Evolutionary conservation across 2,113 vertebrate genomes (phyloP), one percentile per base, ranked within the genome.

Genomic region (Hyla sarda): DNA sequence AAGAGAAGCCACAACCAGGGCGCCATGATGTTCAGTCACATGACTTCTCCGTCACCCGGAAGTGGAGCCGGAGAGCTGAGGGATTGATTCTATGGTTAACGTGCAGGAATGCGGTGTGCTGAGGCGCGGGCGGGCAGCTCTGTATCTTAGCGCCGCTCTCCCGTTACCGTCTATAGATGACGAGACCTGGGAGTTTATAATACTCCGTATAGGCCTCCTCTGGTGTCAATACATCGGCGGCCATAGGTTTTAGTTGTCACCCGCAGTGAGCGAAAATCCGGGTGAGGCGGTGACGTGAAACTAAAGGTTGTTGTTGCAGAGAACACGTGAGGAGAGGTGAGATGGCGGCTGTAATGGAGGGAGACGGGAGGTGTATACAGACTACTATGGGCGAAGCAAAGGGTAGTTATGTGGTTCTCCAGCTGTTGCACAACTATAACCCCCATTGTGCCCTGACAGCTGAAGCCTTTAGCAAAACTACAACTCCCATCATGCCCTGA

Each of bases 41-140:
- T 72, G 76, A 37, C 84, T 19, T 3, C 65, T 12, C 50, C 76
- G 32, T 10, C 17, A 80, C 76, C 76, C 76, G 84, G 84, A 86
- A 86, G 14, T 72, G 25, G 5, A 23, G 65, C 62, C 45, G 45
- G 47, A 6, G 0, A 32, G 47, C 23, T 21, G 14, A 34, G 48
- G 34, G 65, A 37, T 1, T 10, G 45, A 71, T 52, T 65, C 25
- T 67, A 5, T 37, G 74, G 6, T 28, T 67, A 41, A 52, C 72
- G 45, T 56, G 2, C 13, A 25, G 11, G 1, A n/a, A 13, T 41
- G 13, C 19, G 16, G 2, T 5, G 5, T 21, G 10, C 5, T 25
- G 32, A 73, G 23, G 60, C 8, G 81, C 48, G 67, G 76, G 76
- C 13, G 76, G 65, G 41, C 60, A 2, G 9, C 1, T 74, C 2